Evolutionary conservation across 1,140 invertebrate species (phyloP).

Genomic region (Proales similis): DNA sequence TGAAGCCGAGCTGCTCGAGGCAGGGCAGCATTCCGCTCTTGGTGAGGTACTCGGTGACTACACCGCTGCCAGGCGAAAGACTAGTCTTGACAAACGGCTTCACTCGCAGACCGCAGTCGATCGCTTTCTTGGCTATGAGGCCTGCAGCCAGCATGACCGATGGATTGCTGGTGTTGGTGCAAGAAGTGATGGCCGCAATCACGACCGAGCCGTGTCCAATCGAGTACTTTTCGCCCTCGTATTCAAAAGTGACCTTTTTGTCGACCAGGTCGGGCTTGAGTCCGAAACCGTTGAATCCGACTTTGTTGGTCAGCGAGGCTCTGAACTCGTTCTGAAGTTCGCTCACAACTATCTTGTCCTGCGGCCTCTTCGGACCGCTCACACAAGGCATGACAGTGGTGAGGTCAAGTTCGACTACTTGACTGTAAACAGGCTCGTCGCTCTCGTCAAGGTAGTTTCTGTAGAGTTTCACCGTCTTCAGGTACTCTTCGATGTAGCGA

Average conservation of each 20-base stretch:
- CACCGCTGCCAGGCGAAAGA: conserved; percentile 88
- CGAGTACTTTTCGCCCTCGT: conserved; percentile 71
- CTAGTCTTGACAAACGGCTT: conserved; percentile 91
- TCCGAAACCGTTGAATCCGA: conserved; percentile 90
- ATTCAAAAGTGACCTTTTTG: conserved; percentile 66
- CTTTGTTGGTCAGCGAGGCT: conserved; percentile 78
- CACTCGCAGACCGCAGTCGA: conserved; percentile 77
- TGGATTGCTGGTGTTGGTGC: conserved; percentile 95
- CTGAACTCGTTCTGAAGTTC: conserved; percentile 84
- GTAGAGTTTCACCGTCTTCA: conserved; percentile 71
- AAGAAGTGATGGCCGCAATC: conserved; percentile 92
- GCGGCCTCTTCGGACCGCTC: conserved; percentile 90
- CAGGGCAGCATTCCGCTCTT: conserved; percentile 78
- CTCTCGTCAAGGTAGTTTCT: conserved; percentile 69
- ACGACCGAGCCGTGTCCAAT: conserved; percentile 85
- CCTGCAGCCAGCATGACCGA: conserved; percentile 82
- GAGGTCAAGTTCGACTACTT: conserved; percentile 75
- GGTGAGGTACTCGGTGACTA: conserved; percentile 89
- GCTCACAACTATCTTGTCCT: conserved; percentile 81
- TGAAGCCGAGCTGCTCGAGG: conserved; percentile 72
- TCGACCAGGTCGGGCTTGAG: conserved; percentile 63
- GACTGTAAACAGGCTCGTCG: conserved; percentile 75
- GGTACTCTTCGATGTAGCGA: conserved; percentile 73
- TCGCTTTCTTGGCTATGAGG: conserved; percentile 84
- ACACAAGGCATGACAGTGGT: conserved; percentile 81